Base-by-base conservation (phyloP, 2,888 invertebrate genomes). In the Chrysodeixis includens region DNA sequence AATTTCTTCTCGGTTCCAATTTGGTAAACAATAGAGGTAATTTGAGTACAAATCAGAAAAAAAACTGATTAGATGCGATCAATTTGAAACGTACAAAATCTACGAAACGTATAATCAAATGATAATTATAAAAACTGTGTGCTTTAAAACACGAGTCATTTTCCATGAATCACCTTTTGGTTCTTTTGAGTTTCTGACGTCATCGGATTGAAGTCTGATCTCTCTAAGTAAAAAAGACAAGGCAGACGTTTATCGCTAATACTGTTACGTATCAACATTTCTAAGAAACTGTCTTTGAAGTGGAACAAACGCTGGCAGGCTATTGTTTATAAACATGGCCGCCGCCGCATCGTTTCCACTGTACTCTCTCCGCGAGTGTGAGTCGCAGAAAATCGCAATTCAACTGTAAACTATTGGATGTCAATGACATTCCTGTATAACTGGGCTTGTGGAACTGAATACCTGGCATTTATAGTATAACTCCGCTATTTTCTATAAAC, bases 281-380 rank as follows among this genome's bases (percentile, higher is more conserved):
- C 87, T 71, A 74, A 79, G 88, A 88, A 88, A 66, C 59, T 69
- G 60, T 66, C 74, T 76, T 76, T 80, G 72, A 82, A 86, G 84
- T 83, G 81, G 81, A 85, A 85, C 85, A 81, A 76, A 74, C 78
- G 73, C 80, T 84, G 83, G 84, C 81, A 73, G 76, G 73, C 75
- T 76, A 80, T 87, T 90, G 91, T 91, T 91, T 91, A 88, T 87
- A 90, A 90, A 90, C 89, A 89, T 78, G 70, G 75, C 67, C 75
- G 76, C 78, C 75, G 71, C 66, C 40, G 49, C 20, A 20, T 62
- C 69, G 52, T 58, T 73, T 74, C 66, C 69, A 65, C 56, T n/a
- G 56, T 54, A 56, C 64, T 76, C 63, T 71, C 71, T 66, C 65
- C 72, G 63, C 73, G 74, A 73, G 69, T 80, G 78, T 74, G 74